Conservation (phyloP, 2,113 vertebrate species). For the Rallus limicola region DNA sequence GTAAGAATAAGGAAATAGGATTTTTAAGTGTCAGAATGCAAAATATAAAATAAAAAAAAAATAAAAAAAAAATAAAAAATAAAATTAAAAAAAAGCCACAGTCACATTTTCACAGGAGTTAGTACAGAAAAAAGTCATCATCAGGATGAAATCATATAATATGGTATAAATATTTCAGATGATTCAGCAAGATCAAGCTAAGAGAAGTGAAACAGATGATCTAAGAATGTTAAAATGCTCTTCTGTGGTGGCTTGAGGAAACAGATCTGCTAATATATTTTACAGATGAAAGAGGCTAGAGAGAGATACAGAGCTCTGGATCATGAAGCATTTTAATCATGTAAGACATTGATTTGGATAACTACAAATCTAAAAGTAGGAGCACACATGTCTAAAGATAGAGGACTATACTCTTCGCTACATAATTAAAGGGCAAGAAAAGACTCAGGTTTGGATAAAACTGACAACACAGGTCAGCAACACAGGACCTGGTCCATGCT, state of each 20-base stretch:
- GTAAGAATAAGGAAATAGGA: not conserved
- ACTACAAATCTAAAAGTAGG: not conserved
- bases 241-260: not conserved
- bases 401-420: not conserved
- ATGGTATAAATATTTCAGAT: not conserved
- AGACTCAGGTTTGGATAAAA: not conserved
- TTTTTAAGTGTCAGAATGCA: not conserved
- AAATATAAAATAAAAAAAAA: not conserved
- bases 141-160: not conserved
- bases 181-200: not conserved
- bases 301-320: not conserved
- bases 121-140: not conserved
- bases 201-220: not conserved
- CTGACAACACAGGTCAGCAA: not conserved
- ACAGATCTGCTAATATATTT: not conserved
- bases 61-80: too few relatives aligned
- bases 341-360: not conserved
- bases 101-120: not conserved
- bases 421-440: not conserved
- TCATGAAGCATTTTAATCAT: not conserved
- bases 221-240: not conserved
- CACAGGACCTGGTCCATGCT: too few relatives aligned
- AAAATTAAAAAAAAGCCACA: not conserved
- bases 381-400: accelerated
- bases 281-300: not conserved